Evolutionary conservation across 2,888 invertebrate species (phyloP).

Genomic region (Orchesella flavescens): DNA sequence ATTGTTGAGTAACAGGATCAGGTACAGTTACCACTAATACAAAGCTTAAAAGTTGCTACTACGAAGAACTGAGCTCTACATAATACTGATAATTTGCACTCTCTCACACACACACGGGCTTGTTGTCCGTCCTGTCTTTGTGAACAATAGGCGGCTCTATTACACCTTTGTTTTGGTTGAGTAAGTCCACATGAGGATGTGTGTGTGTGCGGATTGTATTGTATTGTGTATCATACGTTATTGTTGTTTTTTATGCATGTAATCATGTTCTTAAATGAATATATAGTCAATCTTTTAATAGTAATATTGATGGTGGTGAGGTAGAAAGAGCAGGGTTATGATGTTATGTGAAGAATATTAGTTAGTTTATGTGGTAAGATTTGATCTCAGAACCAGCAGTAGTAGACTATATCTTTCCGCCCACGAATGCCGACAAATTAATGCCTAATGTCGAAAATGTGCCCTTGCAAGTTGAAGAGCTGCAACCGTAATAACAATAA

Average conservation of each 20-base stretch:
- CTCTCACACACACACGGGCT: background rate
- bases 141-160: conserved; percentile 43
- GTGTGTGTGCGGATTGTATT: background rate
- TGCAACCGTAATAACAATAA: background rate
- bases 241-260: background rate
- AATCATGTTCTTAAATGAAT: background rate
- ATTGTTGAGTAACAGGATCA: conserved; percentile 62
- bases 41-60: background rate
- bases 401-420: conserved; percentile 26
- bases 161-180: conserved; percentile 34
- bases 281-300: too few relatives aligned
- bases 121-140: conserved; percentile 28
- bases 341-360: conserved; percentile 1
- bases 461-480: conserved; percentile 18
- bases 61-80: background rate
- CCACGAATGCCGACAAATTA: conserved; percentile 26
- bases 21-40: conserved; percentile 56
- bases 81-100: background rate
- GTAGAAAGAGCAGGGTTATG: background rate
- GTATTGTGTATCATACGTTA: background rate
- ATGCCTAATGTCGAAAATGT: conserved; percentile 3
- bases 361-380: conserved; percentile 2
- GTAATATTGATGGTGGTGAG: background rate
- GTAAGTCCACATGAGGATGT: conserved; percentile 3
- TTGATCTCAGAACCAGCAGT: background rate